Conservation (phyloP, 2,113 vertebrate species). For the Tupaia chinensis region DNA sequence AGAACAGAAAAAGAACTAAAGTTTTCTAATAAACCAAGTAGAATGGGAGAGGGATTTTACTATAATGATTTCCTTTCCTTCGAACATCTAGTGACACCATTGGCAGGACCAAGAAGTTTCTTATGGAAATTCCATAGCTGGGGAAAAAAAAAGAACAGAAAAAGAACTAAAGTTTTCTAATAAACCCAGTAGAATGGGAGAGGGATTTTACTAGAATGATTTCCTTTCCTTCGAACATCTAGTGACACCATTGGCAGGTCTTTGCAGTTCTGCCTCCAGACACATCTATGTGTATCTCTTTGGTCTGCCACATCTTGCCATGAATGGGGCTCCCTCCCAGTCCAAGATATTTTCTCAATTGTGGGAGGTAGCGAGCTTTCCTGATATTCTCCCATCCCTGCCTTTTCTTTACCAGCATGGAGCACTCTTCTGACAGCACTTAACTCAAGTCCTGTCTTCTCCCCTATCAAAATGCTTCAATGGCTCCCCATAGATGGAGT, state of each 20-base stretch:
- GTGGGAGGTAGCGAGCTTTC: background rate
- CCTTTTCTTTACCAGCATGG: background rate
- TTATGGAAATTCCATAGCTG: background rate
- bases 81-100: background rate
- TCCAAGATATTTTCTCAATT: background rate
- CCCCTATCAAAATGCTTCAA: background rate
- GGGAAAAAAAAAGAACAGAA: background rate
- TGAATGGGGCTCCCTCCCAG: fast-evolving
- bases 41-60: background rate
- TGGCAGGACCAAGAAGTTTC: background rate
- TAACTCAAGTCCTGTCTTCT: background rate
- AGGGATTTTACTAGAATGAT: background rate
- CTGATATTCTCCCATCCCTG: background rate
- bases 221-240: background rate
- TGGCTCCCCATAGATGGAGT: background rate
- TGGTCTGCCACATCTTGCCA: background rate
- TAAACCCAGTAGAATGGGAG: background rate
- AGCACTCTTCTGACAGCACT: background rate
- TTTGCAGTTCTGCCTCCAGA: background rate
- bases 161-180: background rate
- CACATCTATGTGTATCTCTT: background rate
- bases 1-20: background rate
- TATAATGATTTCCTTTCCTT: background rate
- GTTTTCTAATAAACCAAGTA: background rate
- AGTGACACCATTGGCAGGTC: background rate